phyloP scores from a whole-genome alignment of 2,888 invertebrate genomes.

The Noctua fimbriata region DNA sequence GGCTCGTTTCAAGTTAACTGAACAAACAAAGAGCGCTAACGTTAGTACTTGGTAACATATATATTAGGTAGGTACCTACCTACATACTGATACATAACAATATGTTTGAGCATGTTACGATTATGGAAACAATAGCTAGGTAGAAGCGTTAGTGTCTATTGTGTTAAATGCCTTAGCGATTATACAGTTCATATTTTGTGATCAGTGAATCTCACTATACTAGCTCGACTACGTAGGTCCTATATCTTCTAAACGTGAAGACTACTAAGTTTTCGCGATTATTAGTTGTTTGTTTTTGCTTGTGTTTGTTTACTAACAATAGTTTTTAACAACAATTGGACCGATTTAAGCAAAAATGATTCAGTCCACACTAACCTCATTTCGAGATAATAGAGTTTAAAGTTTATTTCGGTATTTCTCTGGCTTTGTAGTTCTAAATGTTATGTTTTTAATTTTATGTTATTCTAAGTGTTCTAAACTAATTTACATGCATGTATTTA shows the following conservation, averaged over 20 bases:
- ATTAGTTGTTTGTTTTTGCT: too few species aligned
- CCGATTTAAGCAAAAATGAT: too few species aligned
- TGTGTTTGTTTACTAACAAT: too few species aligned
- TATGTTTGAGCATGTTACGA: conserved; percentile 20
- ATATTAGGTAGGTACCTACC: background rate
- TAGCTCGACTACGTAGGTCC: background rate
- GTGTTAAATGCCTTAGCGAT: conserved; percentile 40
- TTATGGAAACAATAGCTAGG: conserved; percentile 49
- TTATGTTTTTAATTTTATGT: too few species aligned
- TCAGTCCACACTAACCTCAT: too few species aligned
- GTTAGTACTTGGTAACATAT: background rate
- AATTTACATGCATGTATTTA: too few species aligned
- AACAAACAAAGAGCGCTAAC: conserved; percentile 39
- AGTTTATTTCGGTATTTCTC: too few species aligned
- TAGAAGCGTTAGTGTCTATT: conserved; percentile 48
- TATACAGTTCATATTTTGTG: background rate
- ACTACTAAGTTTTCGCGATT: background rate
- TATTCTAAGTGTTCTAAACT: too few species aligned
- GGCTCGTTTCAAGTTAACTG: conserved; percentile 31
- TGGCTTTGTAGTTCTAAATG: too few species aligned
- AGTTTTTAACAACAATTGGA: too few species aligned
- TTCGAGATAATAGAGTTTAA: too few species aligned
- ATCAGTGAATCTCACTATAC: conserved; percentile 14
- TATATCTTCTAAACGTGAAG: background rate
- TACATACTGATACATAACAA: background rate